Evolutionary conservation across 2,888 invertebrate species (phyloP), one percentile per base, ranked within the genome.

Genomic region (Sclerodermus sp.): DNA sequence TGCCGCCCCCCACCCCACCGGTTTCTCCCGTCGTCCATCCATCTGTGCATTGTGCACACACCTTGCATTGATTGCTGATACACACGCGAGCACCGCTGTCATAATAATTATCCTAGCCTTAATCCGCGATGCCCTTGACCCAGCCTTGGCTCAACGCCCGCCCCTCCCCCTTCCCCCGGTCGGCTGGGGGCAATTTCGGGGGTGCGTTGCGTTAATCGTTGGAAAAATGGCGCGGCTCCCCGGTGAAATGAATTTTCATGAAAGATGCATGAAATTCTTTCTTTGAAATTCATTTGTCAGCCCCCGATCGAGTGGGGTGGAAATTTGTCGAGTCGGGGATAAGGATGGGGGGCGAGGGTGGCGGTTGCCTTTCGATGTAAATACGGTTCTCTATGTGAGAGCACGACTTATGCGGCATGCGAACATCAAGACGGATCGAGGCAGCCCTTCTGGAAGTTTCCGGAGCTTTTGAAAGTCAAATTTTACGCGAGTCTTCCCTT

Each of bases 31-130:
- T 58, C 60, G 53, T 61, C 56, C 57, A 46, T 61, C 54, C 53
- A 18, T 58, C 53, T 46, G 34, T 9, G 46, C 17, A n/a, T 14
- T 50, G 23, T 23, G 23, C 23, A 53, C 61, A 53, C 64, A 61
- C 60, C 55, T n/a, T 61, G 64, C 57, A 55, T 57, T 53, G 62
- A 64, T 64, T 60, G 58, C 53, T 41, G 42, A 47, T 51, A 58
- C 53, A 58, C 61, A 62, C 58, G 55, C 66, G 65, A 56, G 58
- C 60, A 51, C 58, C 59, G 59, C 60, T 68, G 73, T 71, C 72
- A 69, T 67, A 66, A 71, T 71, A 66, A 71, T 71, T 71, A 70
- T 68, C 67, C 67, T 70, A 66, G 68, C 70, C 61, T 68, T 65
- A 66, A 70, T 72, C 64, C 66, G 57, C 55, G 49, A 31, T 49